Percentiles rank a stretch among this genome's conserved stretches.
These are phyloP conservation scores for Conus betulinus DNA, from an alignment of 1,140 invertebrate genomes.

Conservation along the genomic window DNA sequence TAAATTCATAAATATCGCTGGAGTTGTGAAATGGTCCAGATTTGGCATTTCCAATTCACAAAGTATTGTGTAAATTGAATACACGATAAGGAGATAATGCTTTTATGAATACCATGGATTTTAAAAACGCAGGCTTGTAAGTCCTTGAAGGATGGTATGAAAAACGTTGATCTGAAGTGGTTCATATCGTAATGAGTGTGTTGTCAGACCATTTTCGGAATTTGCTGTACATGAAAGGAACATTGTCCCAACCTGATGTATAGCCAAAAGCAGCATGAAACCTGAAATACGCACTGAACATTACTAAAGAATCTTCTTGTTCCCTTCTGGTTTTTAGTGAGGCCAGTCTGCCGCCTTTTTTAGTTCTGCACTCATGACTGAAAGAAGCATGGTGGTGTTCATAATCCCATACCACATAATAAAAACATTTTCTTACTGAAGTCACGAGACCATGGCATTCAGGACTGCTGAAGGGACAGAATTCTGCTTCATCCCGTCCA, in stretches of 20 bases:
- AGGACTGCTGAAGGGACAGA: slow-evolving; percentile 18
- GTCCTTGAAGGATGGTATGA: neutral
- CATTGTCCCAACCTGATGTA: neutral
- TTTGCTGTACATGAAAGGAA: neutral
- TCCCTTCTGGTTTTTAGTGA: neutral
- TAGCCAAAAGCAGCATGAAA: neutral
- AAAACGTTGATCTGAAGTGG: neutral
- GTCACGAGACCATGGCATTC: neutral
- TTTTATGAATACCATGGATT: no score
- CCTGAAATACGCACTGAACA: neutral
- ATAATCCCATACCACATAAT: no score
- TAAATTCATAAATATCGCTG: neutral
- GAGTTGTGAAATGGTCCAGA: no score
- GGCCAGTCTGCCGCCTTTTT: neutral
- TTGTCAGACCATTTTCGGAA: neutral
- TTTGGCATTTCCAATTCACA: neutral
- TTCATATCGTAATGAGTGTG: neutral
- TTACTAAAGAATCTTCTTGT: neutral
- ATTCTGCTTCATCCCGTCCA: neutral
- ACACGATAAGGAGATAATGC: no score
- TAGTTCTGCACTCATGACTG: neutral
- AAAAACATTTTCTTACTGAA: neutral
- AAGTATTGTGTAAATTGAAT: neutral
- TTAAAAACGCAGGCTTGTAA: no score
- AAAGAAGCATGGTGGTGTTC: no score